phyloP scores from a whole-genome alignment of 2,113 vertebrate genomes.

The Psittacula cyanocephala region DNA sequence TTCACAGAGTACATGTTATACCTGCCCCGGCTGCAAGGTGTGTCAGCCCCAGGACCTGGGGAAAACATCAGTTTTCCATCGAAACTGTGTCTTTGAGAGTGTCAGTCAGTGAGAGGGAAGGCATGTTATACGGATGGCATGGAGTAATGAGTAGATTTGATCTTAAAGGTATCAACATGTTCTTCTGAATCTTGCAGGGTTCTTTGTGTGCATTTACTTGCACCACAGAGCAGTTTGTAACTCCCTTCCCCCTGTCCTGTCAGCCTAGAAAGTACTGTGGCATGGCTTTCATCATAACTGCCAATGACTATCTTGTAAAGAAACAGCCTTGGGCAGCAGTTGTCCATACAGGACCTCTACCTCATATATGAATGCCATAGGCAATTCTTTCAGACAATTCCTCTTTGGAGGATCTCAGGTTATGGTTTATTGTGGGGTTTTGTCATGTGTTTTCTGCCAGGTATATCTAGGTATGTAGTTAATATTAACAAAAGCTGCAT shows the following conservation, averaged over 20 bases:
- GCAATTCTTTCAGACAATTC: neutral
- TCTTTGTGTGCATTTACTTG: neutral
- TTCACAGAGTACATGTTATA: fast-evolving
- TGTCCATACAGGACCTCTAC: neutral
- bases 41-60: neutral
- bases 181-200: fast-evolving
- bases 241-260: neutral
- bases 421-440: fast-evolving
- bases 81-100: neutral
- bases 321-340: neutral
- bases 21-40: neutral
- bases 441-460: neutral
- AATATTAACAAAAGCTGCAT: fast-evolving
- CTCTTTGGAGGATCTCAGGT: neutral
- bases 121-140: no score
- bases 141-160: neutral
- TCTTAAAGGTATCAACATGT: neutral
- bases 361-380: fast-evolving
- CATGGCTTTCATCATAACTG: neutral
- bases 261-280: neutral
- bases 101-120: neutral
- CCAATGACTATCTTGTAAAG: neutral
- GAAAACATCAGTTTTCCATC: neutral
- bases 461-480: neutral
- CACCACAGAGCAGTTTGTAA: no score